Conservation (phyloP, 2,888 invertebrate species). For the Galeruca laticollis region DNA sequence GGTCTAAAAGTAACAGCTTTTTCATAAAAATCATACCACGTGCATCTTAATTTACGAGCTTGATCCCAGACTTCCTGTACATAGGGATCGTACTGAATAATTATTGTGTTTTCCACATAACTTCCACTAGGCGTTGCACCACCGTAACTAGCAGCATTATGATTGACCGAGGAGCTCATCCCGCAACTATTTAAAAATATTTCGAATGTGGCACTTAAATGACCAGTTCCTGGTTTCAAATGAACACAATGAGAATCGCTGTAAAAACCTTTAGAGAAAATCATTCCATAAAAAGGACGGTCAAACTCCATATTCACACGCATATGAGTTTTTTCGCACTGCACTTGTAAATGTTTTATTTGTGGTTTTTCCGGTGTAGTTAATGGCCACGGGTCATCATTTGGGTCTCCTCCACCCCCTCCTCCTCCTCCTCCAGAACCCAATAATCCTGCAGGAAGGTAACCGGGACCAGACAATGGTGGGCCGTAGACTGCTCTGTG, state of each 20-base stretch:
- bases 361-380: slow-evolving; percentile 91
- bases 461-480: slow-evolving; percentile 69
- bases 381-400: slow-evolving; percentile 90
- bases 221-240: slow-evolving; percentile 90
- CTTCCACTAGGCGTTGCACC: slow-evolving; percentile 92
- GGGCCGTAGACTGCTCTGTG: slow-evolving; percentile 84
- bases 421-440: slow-evolving; percentile 63
- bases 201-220: slow-evolving; percentile 92
- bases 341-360: slow-evolving; percentile 93
- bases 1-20: slow-evolving; percentile 95
- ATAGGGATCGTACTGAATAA: slow-evolving; percentile 94
- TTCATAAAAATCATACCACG: slow-evolving; percentile 97
- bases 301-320: slow-evolving; percentile 95
- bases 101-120: slow-evolving; percentile 94
- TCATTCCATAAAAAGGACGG: slow-evolving; percentile 95
- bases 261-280: slow-evolving; percentile 94
- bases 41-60: slow-evolving; percentile 90
- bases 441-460: slow-evolving; percentile 62
- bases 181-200: slow-evolving; percentile 94
- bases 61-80: slow-evolving; percentile 97
- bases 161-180: slow-evolving; percentile 93
- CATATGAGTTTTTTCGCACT: slow-evolving; percentile 97
- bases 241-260: slow-evolving; percentile 93
- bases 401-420: slow-evolving; percentile 63
- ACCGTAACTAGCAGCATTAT: slow-evolving; percentile 84